Evolutionary conservation across 2,113 vertebrate species (phyloP).

Genomic region (Ornithorhynchus anatinus): DNA sequence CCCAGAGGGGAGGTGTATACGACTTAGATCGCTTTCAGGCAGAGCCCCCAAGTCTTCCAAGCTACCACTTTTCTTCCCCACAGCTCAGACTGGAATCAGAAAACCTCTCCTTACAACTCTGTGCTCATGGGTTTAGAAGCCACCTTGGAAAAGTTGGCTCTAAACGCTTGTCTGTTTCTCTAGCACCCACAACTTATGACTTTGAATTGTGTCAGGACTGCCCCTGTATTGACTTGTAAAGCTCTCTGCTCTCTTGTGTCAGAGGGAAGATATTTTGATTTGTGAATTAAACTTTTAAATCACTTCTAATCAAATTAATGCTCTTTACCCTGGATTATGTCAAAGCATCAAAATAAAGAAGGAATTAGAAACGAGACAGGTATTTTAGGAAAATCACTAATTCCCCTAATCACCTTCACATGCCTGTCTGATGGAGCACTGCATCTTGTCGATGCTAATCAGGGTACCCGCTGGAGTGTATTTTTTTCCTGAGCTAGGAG

Average conservation of each 20-base stretch:
- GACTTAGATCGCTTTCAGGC: conserved; percentile 59
- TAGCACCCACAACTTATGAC: conserved; percentile 38
- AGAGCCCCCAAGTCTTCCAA: conserved; percentile 50
- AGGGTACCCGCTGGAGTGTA: not conserved
- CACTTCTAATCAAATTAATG: conserved; percentile 38
- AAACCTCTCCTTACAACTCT: conserved; percentile 32
- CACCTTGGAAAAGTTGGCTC: conserved; percentile 35
- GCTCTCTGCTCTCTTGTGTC: conserved; percentile 44
- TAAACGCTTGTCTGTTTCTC: conserved; percentile 50
- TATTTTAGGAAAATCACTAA: not conserved
- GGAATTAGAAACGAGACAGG: not conserved
- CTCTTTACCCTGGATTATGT: conserved; percentile 18
- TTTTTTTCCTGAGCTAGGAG: conserved; percentile 20
- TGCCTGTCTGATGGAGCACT: not conserved
- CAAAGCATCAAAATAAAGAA: not conserved
- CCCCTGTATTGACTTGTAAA: conserved; percentile 47
- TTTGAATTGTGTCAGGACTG: conserved; percentile 39
- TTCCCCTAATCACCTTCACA: not conserved
- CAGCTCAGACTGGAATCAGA: conserved; percentile 52
- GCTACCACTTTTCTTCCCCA: conserved; percentile 28
- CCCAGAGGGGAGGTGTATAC: conserved; percentile 65
- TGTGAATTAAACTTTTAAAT: conserved; percentile 51
- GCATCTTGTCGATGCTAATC: not conserved
- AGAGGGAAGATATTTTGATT: conserved; percentile 45
- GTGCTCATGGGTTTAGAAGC: not conserved